A percentile compares a stretch with the other conserved stretches of the same genome.
These are phyloP conservation scores for Muraenolepis orangiensis DNA, from an alignment of 2,797 vertebrate genomes.

Conservation along the genomic window DNA sequence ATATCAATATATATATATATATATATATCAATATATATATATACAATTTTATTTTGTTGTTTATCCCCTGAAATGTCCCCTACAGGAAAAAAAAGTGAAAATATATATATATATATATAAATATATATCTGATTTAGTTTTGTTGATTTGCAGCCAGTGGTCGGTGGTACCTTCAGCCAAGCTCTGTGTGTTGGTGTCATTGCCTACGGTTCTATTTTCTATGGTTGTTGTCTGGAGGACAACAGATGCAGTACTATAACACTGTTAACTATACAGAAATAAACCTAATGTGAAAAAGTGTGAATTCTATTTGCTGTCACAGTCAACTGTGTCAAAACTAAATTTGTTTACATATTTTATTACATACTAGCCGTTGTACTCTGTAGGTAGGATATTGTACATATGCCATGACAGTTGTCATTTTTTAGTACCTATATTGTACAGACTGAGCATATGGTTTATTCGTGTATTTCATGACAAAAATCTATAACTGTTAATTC, in stretches of 20 bases:
- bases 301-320: conserved; percentile 81
- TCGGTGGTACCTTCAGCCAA: conserved; percentile 68
- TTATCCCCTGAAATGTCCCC: conserved; percentile 39
- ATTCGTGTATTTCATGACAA: conserved; percentile 73
- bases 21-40: conserved; percentile 13
- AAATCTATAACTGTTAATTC: conserved; percentile 70
- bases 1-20: conserved; percentile 11
- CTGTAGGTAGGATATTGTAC: conserved; percentile 81
- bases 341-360: conserved; percentile 86
- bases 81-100: conserved; percentile 31
- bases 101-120: conserved; percentile 23
- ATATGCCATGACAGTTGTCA: conserved; percentile 78
- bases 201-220: conserved; percentile 77
- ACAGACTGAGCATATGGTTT: conserved; percentile 77
- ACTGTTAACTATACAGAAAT: conserved; percentile 82
- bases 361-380: conserved; percentile 82
- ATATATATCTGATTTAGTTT: conserved; percentile 35
- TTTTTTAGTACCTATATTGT: conserved; percentile 81
- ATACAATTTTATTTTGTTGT: no score
- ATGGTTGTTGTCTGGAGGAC: conserved; percentile 72
- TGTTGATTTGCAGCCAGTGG: conserved; percentile 65
- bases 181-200: conserved; percentile 72
- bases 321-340: conserved; percentile 78
- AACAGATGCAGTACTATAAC: conserved; percentile 75
- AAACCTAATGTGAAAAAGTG: conserved; percentile 79